Base-by-base conservation (phyloP, 2,888 invertebrate species). In the Stenolophus ochropezus region DNA sequence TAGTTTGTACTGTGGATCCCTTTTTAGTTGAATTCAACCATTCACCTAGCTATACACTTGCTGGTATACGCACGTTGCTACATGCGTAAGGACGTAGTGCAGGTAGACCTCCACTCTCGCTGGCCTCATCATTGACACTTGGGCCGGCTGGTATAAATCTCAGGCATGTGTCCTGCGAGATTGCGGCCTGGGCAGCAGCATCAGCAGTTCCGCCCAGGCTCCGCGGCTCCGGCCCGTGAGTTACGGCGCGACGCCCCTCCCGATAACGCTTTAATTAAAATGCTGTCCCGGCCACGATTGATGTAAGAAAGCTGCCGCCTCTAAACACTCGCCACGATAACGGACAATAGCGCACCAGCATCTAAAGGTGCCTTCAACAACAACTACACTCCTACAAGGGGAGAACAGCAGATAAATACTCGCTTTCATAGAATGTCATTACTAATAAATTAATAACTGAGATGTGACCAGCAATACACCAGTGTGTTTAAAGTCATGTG, bases 261-360 rank as follows among this genome's bases (percentile, higher is more conserved):
- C 89, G 90, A 90, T 90, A 90, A 90, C 89, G 88, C 87, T 89
- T 90, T 90, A 90, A 90, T 90, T 90, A 90, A 90, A 89, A 90
- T 89, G 88, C 89, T 89, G 89, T 89, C 90, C 87, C 86, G 86
- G 83, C 84, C 86, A 88, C 85, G 90, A 90, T 90, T 90, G 90
- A 90, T 89, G 89, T 85, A 84, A 85, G 82, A 82, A 80, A 79
- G 51, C 73, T 16, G 21, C 20, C 47, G 47, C 73, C 73, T 49
- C n/a, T 23, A 21, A 11, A 23, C 25, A 61, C 20, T 4, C 18
- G 53, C 16, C 16, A 6, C 16, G 53, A 14, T 53, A 8, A 53
- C 18, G 49, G 53, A 53, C 18, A 18, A n/a, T 8, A 53, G 49
- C n/a, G n/a, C 49, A 49, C 5, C 33, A 33, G 8, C 8, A 33